These are phyloP conservation scores for Callorhinus ursinus DNA, from an alignment of 2,113 vertebrate species.

Conservation along the genomic window DNA sequence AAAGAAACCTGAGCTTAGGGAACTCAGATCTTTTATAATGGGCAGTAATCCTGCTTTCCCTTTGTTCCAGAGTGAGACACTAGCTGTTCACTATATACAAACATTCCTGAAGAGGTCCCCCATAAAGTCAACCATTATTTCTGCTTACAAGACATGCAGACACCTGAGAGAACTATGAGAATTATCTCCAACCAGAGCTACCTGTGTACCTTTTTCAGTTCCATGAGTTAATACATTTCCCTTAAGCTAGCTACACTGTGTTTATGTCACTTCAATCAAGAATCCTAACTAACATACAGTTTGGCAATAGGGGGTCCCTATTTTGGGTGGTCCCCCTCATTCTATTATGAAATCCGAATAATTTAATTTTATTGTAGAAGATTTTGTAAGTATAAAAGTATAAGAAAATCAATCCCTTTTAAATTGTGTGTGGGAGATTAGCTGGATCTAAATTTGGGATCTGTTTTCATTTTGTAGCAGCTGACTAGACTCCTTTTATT, in stretches of 20 bases:
- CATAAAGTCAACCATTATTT: neutral
- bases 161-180: neutral
- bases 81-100: neutral
- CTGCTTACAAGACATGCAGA: neutral
- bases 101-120: neutral
- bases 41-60: neutral
- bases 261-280: neutral
- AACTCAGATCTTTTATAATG: neutral
- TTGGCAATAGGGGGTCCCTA: neutral
- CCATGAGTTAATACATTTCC: neutral
- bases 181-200: neutral
- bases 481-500: neutral
- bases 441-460: neutral
- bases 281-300: neutral
- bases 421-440: neutral
- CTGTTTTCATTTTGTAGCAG: neutral
- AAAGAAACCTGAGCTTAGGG: neutral
- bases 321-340: neutral
- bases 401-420: neutral
- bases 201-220: neutral
- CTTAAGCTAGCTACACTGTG: neutral
- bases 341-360: neutral
- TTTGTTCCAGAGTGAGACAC: constrained; percentile 2
- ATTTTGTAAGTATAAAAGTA: neutral
- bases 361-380: neutral